Evolutionary conservation across 1,140 invertebrate species (phyloP).

Genomic region (Euura lappo): DNA sequence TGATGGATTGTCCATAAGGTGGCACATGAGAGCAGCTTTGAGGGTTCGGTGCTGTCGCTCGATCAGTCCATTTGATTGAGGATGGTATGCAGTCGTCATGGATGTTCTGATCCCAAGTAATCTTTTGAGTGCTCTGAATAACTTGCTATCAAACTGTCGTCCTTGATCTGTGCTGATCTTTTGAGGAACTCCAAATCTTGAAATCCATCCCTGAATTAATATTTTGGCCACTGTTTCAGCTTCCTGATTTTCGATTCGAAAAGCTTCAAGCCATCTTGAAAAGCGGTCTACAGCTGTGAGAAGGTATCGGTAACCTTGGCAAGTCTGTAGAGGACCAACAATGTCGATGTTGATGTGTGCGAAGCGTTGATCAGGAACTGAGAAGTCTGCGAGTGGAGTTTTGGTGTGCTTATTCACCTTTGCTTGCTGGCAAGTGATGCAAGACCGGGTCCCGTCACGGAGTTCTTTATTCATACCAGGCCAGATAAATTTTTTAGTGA

Average conservation of each 20-base stretch:
- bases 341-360: constrained; percentile 29
- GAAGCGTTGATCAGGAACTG: constrained; percentile 18
- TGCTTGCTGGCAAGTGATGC: constrained; percentile 19
- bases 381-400: constrained; percentile 19
- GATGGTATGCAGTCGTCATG: constrained; percentile 29
- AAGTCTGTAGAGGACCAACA: constrained; percentile 30
- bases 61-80: constrained; percentile 42
- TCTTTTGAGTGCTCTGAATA: constrained; percentile 28
- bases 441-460: too few species aligned
- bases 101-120: constrained; percentile 27
- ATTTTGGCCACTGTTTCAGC: constrained; percentile 41
- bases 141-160: constrained; percentile 32
- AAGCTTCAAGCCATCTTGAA: constrained; percentile 40
- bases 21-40: constrained; percentile 31
- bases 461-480: constrained; percentile 27
- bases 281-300: constrained; percentile 37
- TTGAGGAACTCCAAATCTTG: constrained; percentile 40
- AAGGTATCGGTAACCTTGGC: constrained; percentile 20
- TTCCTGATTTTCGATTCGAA: constrained; percentile 38
- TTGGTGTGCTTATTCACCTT: constrained; percentile 30
- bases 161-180: constrained; percentile 49
- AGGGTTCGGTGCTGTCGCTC: constrained; percentile 39
- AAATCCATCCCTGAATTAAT: constrained; percentile 41
- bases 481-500: constrained; percentile 53
- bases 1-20: too few species aligned